Evolutionary conservation across 1,140 invertebrate genomes (phyloP), one percentile per base, ranked within the genome.

Genomic region (Calliopsis andreniformis): DNA sequence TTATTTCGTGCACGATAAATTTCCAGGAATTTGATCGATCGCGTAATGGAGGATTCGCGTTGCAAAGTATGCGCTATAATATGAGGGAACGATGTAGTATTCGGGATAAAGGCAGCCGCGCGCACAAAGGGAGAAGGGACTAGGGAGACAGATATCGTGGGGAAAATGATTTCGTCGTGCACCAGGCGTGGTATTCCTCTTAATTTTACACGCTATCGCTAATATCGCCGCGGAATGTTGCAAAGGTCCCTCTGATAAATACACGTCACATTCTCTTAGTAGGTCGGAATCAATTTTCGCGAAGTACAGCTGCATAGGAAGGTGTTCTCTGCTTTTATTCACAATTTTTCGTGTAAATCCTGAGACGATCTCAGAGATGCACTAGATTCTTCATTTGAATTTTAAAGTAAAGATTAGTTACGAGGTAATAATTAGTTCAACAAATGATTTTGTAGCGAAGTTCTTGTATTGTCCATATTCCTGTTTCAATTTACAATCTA

Each of bases 371-470:
- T 51, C 45, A 10, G 16, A n/a, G 47, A 42, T 56, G 35, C 35
- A 39, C 35, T 10, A 39, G 35, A 39, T 10, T 10, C 35, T 39
- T 10, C 35, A 39, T 39, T 39, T 39, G 4, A 10, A 3, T 39
- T 39, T 10, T 10, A 39, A 39, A 10, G 35, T 39, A 10, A 39
- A 39, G 35, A 39, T 39, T 39, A 39, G 35, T 10, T 10, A 39
- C 35, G 35, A 39, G 35, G 35, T 3, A 10, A n/a, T n/a, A 10
- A 39, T 39, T 5, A 10, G 35, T 39, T 39, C 10, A 3, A 3
- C 35, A 5, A 39, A 39, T 39, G 10, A n/a, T 85, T 80, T 87
- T 86, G 85, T 85, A 85, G 78, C 76, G 62, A 73, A 82, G 72
- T 70, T 73, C 77, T 58, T 30, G 25, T 83, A 81, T 87, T 79